Conservation (phyloP, 92 coral and sea anemone genomes). For the Zoanthus sansibaricus region DNA sequence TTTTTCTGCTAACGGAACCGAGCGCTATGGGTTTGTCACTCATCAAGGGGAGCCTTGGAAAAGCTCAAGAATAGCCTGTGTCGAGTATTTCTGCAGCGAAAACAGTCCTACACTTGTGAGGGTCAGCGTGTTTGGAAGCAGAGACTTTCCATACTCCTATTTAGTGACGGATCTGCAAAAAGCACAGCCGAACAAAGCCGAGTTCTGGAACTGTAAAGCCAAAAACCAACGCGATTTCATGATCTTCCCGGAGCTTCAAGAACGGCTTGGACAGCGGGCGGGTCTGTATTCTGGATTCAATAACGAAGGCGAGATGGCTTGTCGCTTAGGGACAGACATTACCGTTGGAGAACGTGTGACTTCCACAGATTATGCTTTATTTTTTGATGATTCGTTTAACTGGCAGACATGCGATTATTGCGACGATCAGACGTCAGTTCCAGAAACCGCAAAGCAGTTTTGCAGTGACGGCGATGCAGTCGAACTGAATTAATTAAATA, state of each 20-base stretch:
- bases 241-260: constrained; percentile 6
- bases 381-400: neutral
- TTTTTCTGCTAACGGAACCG: constrained; percentile 18
- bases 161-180: constrained; percentile 4
- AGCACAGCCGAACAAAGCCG: constrained; percentile 12
- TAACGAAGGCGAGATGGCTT: constrained; percentile 19
- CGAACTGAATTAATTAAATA: neutral
- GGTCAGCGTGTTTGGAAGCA: constrained; percentile 1
- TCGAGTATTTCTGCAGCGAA: constrained; percentile 21
- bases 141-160: neutral
- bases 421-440: neutral
- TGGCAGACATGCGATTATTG: constrained; percentile 3
- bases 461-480: neutral
- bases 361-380: neutral
- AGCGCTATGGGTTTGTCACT: constrained; percentile 23
- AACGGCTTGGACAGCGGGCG: neutral
- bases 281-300: constrained; percentile 26
- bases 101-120: constrained; percentile 26
- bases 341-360: neutral
- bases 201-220: constrained; percentile 34
- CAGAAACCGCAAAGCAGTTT: neutral
- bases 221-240: constrained; percentile 24
- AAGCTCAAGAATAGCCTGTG: neutral
- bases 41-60: neutral
- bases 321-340: constrained; percentile 19